These are phyloP conservation scores for Porites evermanni DNA, from an alignment of 92 coral and sea anemone species.

Conservation along the genomic window DNA sequence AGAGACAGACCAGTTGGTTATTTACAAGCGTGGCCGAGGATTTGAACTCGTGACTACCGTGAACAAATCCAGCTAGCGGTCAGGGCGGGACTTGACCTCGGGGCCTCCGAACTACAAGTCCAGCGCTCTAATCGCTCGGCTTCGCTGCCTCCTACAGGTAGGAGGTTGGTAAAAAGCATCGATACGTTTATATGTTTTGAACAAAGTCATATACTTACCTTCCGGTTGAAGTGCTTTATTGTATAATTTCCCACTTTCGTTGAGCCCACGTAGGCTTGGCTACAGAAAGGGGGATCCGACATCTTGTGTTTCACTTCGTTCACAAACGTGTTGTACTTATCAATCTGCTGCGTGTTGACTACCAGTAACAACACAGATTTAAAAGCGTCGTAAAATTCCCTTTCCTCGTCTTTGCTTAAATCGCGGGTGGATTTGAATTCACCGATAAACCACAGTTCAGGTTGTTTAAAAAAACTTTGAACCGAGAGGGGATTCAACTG, in stretches of 20 bases:
- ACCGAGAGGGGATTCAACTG: constrained; percentile 42
- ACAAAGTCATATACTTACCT: constrained; percentile 33
- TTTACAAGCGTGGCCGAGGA: too few relatives aligned
- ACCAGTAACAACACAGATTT: constrained; percentile 63
- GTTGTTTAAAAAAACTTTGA: not conserved
- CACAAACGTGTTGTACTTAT: constrained; percentile 60
- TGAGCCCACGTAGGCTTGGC: constrained; percentile 55
- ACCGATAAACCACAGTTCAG: constrained; percentile 58
- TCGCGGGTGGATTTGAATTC: constrained; percentile 17
- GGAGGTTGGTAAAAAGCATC: too few relatives aligned
- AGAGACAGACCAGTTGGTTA: too few relatives aligned
- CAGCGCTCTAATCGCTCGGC: too few relatives aligned
- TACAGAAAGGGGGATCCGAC: constrained; percentile 80
- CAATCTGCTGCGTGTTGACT: constrained; percentile 59
- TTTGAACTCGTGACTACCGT: too few relatives aligned
- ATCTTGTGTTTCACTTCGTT: constrained; percentile 62
- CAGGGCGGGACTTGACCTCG: too few relatives aligned
- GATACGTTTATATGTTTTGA: too few relatives aligned
- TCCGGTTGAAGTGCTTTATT: constrained; percentile 6
- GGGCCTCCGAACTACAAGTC: too few relatives aligned
- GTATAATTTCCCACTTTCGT: too few relatives aligned
- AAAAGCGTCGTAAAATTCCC: constrained; percentile 63
- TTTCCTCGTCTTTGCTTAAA: constrained; percentile 22
- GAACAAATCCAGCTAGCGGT: too few relatives aligned
- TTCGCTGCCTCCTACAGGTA: too few relatives aligned